A percentile compares a stretch with the other conserved stretches of the same genome.
phyloP scores from a whole-genome alignment of 2,888 invertebrate species.

The Phengaris arion region DNA sequence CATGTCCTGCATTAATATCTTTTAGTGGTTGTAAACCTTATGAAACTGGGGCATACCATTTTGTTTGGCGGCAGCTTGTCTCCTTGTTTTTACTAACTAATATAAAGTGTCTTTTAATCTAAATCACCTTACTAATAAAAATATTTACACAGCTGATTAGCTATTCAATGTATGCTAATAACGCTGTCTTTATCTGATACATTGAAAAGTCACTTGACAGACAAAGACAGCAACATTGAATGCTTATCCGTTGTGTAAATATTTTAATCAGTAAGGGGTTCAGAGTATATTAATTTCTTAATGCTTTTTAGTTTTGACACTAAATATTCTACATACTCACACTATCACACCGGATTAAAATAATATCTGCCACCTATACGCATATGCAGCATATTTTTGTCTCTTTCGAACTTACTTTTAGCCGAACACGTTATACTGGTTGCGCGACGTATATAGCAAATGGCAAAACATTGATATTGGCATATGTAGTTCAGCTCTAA shows the following conservation, averaged over 20 bases:
- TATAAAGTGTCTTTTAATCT: background rate
- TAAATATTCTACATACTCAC: background rate
- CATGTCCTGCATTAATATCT: background rate
- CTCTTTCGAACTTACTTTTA: background rate
- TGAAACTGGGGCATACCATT: background rate
- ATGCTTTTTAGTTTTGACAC: constrained; percentile 7
- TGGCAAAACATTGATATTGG: constrained; percentile 1
- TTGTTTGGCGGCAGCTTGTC: too few species aligned
- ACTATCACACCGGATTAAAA: background rate
- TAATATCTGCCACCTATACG: background rate
- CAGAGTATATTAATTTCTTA: background rate
- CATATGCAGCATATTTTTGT: background rate
- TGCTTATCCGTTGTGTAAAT: too few species aligned
- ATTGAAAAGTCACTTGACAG: too few species aligned
- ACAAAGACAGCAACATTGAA: too few species aligned
- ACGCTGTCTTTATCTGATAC: too few species aligned
- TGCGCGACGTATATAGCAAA: background rate
- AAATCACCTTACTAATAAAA: too few species aligned
- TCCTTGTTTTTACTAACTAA: background rate
- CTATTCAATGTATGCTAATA: too few species aligned
- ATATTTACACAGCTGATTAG: too few species aligned
- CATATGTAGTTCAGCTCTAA: background rate
- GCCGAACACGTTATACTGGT: background rate
- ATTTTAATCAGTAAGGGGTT: background rate
- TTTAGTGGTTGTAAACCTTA: background rate